Conservation (phyloP, 2,888 invertebrate genomes). For the Horisme vitalbata region DNA sequence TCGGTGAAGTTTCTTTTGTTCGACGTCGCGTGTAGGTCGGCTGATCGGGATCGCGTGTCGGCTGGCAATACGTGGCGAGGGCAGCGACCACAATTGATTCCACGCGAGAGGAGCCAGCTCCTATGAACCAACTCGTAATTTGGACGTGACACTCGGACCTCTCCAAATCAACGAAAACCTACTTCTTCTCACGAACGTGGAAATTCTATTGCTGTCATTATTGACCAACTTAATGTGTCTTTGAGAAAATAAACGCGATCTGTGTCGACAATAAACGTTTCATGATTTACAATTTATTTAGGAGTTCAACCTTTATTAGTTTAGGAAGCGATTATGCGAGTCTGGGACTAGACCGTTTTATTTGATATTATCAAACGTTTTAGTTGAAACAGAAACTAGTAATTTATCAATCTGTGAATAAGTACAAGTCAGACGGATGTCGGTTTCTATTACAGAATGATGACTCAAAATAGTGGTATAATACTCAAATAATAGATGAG, state of each 20-base stretch:
- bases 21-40: constrained; percentile 67
- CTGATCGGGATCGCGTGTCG: constrained; percentile 77
- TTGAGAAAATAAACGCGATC: constrained; percentile 26
- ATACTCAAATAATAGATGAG: too few species aligned
- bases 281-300: constrained; percentile 38
- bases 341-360: constrained; percentile 33
- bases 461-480: constrained; percentile 12
- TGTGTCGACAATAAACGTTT: constrained; percentile 32
- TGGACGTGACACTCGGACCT: constrained; percentile 10
- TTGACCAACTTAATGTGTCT: neutral
- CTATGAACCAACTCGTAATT: constrained; percentile 13
- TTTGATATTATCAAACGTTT: constrained; percentile 32
- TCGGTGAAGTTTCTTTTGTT: constrained; percentile 68
- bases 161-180: constrained; percentile 19
- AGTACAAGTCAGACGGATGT: constrained; percentile 11
- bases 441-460: constrained; percentile 2
- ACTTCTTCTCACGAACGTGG: constrained; percentile 3
- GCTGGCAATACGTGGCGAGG: constrained; percentile 69
- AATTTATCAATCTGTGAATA: constrained; percentile 16
- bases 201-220: neutral
- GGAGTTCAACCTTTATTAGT: constrained; percentile 42
- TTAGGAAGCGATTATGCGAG: constrained; percentile 42
- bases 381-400: constrained; percentile 14
- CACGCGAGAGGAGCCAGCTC: constrained; percentile 47
- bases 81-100: constrained; percentile 75